Percentiles rank a stretch among this genome's conserved stretches.
Evolutionary conservation across 2,888 invertebrate species (phyloP).

Genomic region (Marasmarcha lunaedactyla): DNA sequence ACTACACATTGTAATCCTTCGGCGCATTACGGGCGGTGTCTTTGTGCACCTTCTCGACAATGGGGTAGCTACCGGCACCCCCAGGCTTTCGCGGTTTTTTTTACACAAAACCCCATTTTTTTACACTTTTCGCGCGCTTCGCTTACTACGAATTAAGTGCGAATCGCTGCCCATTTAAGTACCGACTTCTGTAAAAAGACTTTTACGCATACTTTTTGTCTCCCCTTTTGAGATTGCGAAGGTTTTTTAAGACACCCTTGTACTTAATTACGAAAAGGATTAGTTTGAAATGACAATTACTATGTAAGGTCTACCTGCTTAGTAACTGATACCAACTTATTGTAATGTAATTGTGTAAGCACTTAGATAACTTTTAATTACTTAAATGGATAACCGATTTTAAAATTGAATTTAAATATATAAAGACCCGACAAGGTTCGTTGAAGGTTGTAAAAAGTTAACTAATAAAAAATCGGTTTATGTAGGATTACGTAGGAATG

Average conservation of each 20-base stretch:
- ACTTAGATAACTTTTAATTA: conserved; percentile 15
- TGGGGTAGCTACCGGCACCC: conserved; percentile 32
- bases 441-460: too few relatives aligned
- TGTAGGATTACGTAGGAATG: too few relatives aligned
- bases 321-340: conserved; percentile 19
- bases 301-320: conserved; percentile 30
- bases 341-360: conserved; percentile 18
- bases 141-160: too few relatives aligned
- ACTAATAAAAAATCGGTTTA: too few relatives aligned
- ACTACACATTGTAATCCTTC: too few relatives aligned
- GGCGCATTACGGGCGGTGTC: conserved; percentile 31
- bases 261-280: conserved; percentile 34
- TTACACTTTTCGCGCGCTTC: too few relatives aligned
- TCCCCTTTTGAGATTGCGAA: neutral
- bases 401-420: too few relatives aligned
- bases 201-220: conserved; percentile 37
- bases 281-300: conserved; percentile 33
- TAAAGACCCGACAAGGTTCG: too few relatives aligned
- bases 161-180: too few relatives aligned
- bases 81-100: conserved; percentile 11
- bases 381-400: conserved; percentile 14
- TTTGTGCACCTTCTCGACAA: conserved; percentile 38
- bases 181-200: conserved; percentile 21
- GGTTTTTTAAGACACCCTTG: conserved; percentile 27
- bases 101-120: too few relatives aligned